Evolutionary conservation across 2,113 vertebrate species (phyloP), one percentile per base, ranked within the genome.

Genomic region (Corythornis madagascariensis): DNA sequence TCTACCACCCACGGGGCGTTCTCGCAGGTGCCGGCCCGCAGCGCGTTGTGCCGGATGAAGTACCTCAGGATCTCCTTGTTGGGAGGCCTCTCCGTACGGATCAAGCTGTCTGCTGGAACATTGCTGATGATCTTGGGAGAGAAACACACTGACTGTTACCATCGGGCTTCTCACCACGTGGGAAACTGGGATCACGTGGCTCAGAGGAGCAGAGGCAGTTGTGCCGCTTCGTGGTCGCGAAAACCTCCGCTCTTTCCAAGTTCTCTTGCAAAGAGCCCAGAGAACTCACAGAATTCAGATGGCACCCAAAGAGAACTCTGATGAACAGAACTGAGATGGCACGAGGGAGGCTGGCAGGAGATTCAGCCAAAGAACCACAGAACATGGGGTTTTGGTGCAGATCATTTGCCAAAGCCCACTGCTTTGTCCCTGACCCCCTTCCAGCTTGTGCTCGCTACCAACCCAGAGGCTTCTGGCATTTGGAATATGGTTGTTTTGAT

Each of bases 21-120:
- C 96, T 99, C 99, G 52, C 98, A 98, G 1, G 97, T 98, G 55
- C 99, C 99, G 8, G 99, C 96, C 55, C 99, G 98, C 29, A 99
- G 96, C 0, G 99, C 98, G 2, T 98, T 98, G 83, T 99, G 99
- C 35, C 99, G 98, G 96, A 99, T 99, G 94, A 99, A 99, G 90
- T 99, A 99, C 29, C 99, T 98, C 95, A 99, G 97, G 80, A 99
- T 99, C 97, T 99, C 99, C 94, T 99, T 99, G 96, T 99, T 99
- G 48, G 99, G 99, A 65, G 99, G 99, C 4, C 99, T 98, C 80
- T 99, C 99, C 1, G 99, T 98, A 56, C 99, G 98, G 78, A 97
- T 98, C 52, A 99, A 98, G 92, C 98, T 99, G 75, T 99, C 99
- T 43, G 94, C 98, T 43, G 99, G 99, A 48, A 99, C 99, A 0